Evolutionary conservation across 1,140 invertebrate species (phyloP).

Genomic region (Aradophagus sp.): DNA sequence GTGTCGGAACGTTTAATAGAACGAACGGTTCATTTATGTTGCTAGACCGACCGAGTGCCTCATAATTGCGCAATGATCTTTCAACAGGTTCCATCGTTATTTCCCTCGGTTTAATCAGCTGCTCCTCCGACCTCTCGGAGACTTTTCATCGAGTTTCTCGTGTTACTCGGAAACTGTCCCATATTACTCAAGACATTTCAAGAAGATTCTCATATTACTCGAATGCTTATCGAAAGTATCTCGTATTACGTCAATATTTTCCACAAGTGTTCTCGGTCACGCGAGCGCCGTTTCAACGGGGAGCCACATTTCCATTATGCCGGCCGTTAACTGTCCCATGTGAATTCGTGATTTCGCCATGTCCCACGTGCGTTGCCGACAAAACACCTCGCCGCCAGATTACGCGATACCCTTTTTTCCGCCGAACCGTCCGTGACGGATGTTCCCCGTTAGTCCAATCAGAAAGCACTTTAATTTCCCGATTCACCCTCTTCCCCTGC

Average conservation of each 20-base stretch:
- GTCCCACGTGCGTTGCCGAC: conserved; percentile 18
- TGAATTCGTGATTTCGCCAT: conserved; percentile 46
- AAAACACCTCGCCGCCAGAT: too few species aligned
- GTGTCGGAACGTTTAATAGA: too few species aligned
- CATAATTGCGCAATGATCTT: too few species aligned
- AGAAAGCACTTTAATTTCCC: too few species aligned
- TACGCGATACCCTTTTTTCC: too few species aligned
- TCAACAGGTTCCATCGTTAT: too few species aligned
- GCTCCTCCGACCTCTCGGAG: not conserved
- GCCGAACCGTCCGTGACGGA: too few species aligned
- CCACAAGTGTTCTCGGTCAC: conserved; percentile 49
- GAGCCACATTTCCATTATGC: conserved; percentile 53
- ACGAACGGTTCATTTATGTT: too few species aligned
- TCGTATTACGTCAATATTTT: conserved; percentile 55
- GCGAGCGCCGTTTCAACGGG: conserved; percentile 35
- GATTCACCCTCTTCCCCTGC: too few species aligned
- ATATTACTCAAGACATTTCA: conserved; percentile 57
- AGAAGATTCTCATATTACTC: conserved; percentile 53
- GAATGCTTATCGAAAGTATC: conserved; percentile 56
- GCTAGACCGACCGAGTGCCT: too few species aligned
- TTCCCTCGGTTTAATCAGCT: too few species aligned
- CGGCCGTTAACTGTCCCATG: conserved; percentile 35
- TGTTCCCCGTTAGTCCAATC: too few species aligned
- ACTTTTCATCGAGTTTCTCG: conserved; percentile 52
- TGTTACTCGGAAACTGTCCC: conserved; percentile 53